Conservation (phyloP, 2,797 vertebrate species). For the Onychomys torridus region DNA sequence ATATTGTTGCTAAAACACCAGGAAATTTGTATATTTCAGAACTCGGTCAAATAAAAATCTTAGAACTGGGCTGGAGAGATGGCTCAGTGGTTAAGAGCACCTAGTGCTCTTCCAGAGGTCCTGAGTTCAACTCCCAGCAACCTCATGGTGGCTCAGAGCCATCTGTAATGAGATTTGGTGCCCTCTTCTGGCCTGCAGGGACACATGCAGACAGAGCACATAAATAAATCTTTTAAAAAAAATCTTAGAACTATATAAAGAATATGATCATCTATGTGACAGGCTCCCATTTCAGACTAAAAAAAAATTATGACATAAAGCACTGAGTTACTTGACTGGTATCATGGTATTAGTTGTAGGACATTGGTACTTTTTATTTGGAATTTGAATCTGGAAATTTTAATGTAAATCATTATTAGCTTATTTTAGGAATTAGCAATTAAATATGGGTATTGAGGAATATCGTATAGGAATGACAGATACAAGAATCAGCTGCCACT, state of each 20-base stretch:
- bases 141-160: too few relatives aligned
- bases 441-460: not conserved
- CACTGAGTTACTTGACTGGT: not conserved
- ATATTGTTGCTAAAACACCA: slow-evolving; percentile 22
- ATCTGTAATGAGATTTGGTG: too few relatives aligned
- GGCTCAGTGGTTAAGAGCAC: too few relatives aligned
- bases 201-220: too few relatives aligned
- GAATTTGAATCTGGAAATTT: not conserved
- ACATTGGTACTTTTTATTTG: not conserved
- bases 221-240: too few relatives aligned
- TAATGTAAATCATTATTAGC: not conserved
- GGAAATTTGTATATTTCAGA: slow-evolving; percentile 47
- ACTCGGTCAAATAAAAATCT: slow-evolving; percentile 29
- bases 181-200: too few relatives aligned
- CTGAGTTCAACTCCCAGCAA: too few relatives aligned
- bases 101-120: too few relatives aligned
- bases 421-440: not conserved
- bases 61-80: too few relatives aligned
- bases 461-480: not conserved
- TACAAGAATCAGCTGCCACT: not conserved
- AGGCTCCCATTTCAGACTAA: not conserved
- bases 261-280: not conserved
- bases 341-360: not conserved
- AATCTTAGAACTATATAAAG: not conserved
- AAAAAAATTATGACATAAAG: not conserved